Evolutionary conservation across 2,113 vertebrate genomes (phyloP).

Genomic region (Heterotilapia buettikoferi): DNA sequence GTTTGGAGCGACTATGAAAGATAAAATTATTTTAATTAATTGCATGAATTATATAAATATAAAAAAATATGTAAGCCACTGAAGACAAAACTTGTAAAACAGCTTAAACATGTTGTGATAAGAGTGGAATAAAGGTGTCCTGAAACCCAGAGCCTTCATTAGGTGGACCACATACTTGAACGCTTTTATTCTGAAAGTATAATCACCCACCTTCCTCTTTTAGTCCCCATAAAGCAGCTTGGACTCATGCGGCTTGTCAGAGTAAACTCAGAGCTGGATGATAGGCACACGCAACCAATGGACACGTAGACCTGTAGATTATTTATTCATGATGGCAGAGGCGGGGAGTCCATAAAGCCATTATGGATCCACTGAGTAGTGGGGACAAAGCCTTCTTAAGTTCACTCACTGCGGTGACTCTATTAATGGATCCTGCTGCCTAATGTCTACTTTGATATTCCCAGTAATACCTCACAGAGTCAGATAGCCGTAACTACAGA

Average conservation of each 20-base stretch:
- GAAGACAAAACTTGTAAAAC: neutral
- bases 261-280: conserved; percentile 31
- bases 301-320: neutral
- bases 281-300: conserved; percentile 33
- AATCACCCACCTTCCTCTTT: neutral
- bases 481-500: neutral
- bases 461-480: neutral
- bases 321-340: conserved; percentile 56
- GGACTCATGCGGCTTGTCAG: neutral
- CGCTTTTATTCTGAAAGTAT: conserved; percentile 15
- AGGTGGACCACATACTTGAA: neutral
- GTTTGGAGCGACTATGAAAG: neutral
- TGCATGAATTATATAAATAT: neutral
- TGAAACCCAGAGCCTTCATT: neutral
- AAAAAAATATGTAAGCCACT: neutral
- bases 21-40: neutral
- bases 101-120: neutral
- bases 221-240: fast-evolving
- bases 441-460: neutral
- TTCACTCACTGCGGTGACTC: neutral
- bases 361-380: neutral
- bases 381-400: conserved; percentile 13
- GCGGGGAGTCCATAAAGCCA: conserved; percentile 5
- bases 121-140: neutral
- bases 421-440: neutral